These are phyloP conservation scores for Seriola dumerili DNA, from an alignment of 2,113 vertebrate genomes.

Conservation along the genomic window DNA sequence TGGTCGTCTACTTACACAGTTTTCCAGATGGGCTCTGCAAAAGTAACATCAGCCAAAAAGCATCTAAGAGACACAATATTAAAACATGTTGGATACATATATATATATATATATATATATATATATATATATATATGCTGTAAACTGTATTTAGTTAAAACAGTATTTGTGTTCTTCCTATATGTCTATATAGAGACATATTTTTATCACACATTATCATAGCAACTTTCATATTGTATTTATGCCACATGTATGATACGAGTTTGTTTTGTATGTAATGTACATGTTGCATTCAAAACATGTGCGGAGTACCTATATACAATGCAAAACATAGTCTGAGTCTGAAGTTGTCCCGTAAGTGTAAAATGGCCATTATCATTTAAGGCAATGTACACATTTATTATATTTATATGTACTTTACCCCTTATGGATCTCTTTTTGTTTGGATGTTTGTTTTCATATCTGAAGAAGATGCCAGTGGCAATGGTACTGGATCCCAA, in stretches of 20 bases:
- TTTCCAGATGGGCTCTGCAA: conserved; percentile 54
- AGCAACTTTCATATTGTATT: neutral
- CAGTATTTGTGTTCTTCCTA: neutral
- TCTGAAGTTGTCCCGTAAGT: neutral
- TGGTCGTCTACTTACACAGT: conserved; percentile 39
- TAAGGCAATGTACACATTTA: neutral
- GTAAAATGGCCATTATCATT: neutral
- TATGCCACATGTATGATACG: no score
- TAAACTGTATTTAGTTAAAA: no score
- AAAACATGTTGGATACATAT: neutral
- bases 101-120: no score
- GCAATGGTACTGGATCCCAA: conserved; percentile 19
- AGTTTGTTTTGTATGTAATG: neutral
- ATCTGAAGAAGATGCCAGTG: conserved; percentile 15
- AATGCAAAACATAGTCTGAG: neutral
- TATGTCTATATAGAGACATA: neutral
- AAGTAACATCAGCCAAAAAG: conserved; percentile 40
- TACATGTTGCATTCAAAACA: neutral
- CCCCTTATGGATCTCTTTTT: neutral
- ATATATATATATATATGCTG: no score
- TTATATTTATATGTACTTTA: neutral
- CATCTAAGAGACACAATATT: conserved; percentile 4
- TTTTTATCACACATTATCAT: neutral
- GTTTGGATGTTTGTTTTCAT: conserved; percentile 34
- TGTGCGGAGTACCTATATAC: neutral